Evolutionary conservation across 1,140 invertebrate species (phyloP), one percentile per base, ranked within the genome.

Genomic region (Hycleus phaleratus): DNA sequence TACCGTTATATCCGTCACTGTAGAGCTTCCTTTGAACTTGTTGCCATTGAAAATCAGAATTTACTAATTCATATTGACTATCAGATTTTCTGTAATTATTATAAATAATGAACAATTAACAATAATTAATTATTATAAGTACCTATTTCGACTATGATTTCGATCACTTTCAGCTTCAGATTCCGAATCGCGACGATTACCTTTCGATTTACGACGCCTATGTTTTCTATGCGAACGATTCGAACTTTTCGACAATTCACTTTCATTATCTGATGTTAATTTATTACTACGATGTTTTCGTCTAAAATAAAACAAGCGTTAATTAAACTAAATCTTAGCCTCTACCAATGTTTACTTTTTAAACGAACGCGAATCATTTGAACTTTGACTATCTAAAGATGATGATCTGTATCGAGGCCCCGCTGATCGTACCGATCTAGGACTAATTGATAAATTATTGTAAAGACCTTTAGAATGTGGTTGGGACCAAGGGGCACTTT

Each of bases 321-420:
- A 38, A 10, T 18, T 18, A 18, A 18, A 18, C 18, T 18, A 18
- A 18, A 18, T 0, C 18, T 18, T 1, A 18, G 18, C 18, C 18
- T 18, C 18, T 18, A 18, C 1, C 40, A 32, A 8, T 46, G 46
- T 6, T 44, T 60, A 66, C 80, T 82, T 83, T 67, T 82, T 79
- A 69, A 83, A 85, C 0, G 82, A 84, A 49, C 83, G 73, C 8
- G 85, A 86, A 68, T 89, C 87, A 48, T 84, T 85, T 12, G 88
- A 91, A 70, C 88, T 91, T 72, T 91, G 89, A 68, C 90, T 92
- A 71, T 94, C 90, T 1, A 91, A 85, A 1, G 90, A 91, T 44
- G 76, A 79, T 26, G 79, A 79, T 48, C 77, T 69, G 58, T 77
- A 78, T 42, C 68, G 60, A 10, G 63, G 73, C 45, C 73, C 64